Base-by-base conservation (phyloP, 2,797 vertebrate species). In the Hirundo rustica region DNA sequence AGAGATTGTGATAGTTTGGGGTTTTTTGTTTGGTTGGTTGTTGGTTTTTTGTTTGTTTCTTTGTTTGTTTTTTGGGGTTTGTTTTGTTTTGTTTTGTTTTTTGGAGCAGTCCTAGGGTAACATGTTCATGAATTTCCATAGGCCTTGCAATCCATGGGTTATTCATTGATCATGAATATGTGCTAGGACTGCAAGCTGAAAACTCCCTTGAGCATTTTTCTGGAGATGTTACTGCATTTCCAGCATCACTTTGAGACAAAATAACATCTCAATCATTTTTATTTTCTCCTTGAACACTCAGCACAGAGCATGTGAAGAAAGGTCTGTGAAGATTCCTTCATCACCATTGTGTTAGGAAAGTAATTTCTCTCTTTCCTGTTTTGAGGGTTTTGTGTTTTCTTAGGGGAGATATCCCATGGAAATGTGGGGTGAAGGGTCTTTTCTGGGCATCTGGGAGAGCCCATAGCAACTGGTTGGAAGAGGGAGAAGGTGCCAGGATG, bases 101-200 rank as follows among this genome's bases (percentile, higher is more conserved):
- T 96, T 68, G 53, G 25, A 67, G 61, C 34, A 81, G 27, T 36
- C 26, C 38, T 76, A 47, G 38, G 38, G 10, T 53, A 91, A 16
- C n/a, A 57, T 21, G 51, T 51, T 30, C 50, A 82, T 79, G 77
- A 85, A 90, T 93, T 89, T 78, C 45, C 65, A 42, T 73, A 85
- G 79, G 44, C 62, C 18, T 89, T 92, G 72, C 82, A 90, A 93
- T 55, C 62, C 58, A 92, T 94, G 77, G 77, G 42, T 97, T 96
- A 93, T 94, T 96, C 88, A 96, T 91, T 6, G 83, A 82, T 94
- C 88, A 70, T 81, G 75, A 94, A 89, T 79, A 70, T 86, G 57
- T 71, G 62, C 70, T 66, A 64, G 79, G 57, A 82, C 60, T 91
- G 66, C 45, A 60, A 94, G n/a, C n/a, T 88, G 81, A 94, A 96